A percentile compares a stretch with the other conserved stretches of the same genome.
phyloP scores from a whole-genome alignment of 2,113 vertebrate species.

The Eurystomus gularis region DNA sequence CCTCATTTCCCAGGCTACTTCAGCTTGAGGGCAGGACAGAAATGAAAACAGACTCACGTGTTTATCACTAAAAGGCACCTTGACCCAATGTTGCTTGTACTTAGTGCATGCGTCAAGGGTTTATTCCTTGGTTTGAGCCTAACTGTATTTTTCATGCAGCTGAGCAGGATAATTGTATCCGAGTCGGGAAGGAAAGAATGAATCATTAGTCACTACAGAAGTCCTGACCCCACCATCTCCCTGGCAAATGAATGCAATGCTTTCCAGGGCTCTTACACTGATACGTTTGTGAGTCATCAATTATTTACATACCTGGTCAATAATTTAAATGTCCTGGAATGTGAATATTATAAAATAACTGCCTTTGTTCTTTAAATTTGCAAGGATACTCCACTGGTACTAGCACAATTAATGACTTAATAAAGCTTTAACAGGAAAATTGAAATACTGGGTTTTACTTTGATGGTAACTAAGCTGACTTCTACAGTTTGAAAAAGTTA shows the following conservation, averaged over 20 bases:
- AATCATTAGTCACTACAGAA: slow-evolving; percentile 51
- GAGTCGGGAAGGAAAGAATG: slow-evolving; percentile 14
- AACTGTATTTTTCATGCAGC: neutral
- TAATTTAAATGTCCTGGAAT: slow-evolving; percentile 75
- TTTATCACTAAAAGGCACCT: neutral
- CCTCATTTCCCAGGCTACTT: neutral
- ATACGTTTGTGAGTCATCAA: slow-evolving; percentile 69
- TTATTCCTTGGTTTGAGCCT: neutral
- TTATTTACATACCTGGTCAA: slow-evolving; percentile 77
- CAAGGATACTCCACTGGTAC: neutral
- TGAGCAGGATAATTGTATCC: neutral
- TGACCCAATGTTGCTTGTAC: neutral
- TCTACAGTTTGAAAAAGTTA: neutral
- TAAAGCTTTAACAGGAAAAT: slow-evolving; percentile 10
- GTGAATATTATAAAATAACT: slow-evolving; percentile 45
- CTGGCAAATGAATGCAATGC: slow-evolving; percentile 3
- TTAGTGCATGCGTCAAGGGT: neutral
- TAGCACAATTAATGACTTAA: slow-evolving; percentile 21
- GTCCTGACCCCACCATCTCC: slow-evolving; percentile 48
- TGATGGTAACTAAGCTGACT: neutral
- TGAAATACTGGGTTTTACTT: slow-evolving; percentile 19
- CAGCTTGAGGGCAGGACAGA: neutral
- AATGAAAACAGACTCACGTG: neutral
- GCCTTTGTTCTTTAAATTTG: slow-evolving; percentile 62
- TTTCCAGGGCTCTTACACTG: slow-evolving; percentile 59